phyloP scores from a whole-genome alignment of 2,888 invertebrate species.

The Pemphredon lugubris region DNA sequence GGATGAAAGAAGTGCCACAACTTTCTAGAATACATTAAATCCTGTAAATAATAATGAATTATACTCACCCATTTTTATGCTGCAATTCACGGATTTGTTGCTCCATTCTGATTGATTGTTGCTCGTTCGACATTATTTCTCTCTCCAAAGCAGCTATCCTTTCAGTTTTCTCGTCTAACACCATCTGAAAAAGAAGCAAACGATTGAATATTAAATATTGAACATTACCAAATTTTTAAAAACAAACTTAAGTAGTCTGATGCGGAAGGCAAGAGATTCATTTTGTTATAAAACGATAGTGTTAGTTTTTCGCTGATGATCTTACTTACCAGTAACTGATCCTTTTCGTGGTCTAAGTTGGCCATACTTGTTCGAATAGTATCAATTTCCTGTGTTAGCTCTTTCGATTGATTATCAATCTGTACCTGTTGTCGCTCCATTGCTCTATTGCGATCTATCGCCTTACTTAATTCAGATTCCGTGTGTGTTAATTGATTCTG shows the following conservation, averaged over 20 bases:
- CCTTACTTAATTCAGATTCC: constrained; percentile 85
- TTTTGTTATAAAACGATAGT: no score
- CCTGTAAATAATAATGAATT: constrained; percentile 28
- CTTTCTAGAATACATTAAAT: neutral
- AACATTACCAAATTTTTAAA: no score
- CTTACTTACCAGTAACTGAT: constrained; percentile 83
- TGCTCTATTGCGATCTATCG: constrained; percentile 83
- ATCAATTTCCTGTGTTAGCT: constrained; percentile 85
- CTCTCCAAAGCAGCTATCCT: constrained; percentile 85
- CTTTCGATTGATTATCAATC: constrained; percentile 84
- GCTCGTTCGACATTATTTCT: constrained; percentile 84
- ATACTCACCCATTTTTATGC: constrained; percentile 77
- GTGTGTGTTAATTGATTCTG: constrained; percentile 86
- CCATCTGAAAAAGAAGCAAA: constrained; percentile 80
- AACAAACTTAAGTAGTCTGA: no score
- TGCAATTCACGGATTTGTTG: constrained; percentile 74
- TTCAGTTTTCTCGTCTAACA: constrained; percentile 89
- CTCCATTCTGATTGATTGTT: constrained; percentile 66
- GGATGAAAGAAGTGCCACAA: constrained; percentile 29
- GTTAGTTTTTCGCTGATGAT: neutral
- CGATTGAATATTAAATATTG: constrained; percentile 3
- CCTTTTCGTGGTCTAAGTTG: constrained; percentile 88
- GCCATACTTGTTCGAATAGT: constrained; percentile 85
- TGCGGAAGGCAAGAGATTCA: neutral
- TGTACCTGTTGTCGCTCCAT: constrained; percentile 84